phyloP scores from a whole-genome alignment of 2,113 vertebrate species.

The Acanthisitta chloris region DNA sequence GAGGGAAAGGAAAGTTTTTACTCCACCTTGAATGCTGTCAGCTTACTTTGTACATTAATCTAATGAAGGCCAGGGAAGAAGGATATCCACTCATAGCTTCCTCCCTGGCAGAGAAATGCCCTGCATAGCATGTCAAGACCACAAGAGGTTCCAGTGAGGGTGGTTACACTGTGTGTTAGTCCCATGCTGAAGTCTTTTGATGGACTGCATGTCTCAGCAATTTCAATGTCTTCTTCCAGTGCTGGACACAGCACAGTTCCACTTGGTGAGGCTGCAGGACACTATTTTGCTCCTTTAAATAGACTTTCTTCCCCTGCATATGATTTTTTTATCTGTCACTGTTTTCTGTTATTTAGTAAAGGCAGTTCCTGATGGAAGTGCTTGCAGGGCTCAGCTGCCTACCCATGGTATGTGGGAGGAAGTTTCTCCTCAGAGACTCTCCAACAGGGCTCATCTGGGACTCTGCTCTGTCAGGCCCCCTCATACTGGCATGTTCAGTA shows the following conservation, averaged over 20 bases:
- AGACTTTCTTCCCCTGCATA: background rate
- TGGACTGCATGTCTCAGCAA: background rate
- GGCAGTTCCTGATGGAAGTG: background rate
- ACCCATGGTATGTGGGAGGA: background rate
- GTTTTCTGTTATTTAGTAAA: conserved; percentile 1
- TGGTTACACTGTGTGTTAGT: background rate
- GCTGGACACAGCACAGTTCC: background rate
- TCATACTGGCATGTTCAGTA: background rate
- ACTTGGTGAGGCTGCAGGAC: background rate
- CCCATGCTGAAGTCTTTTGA: background rate
- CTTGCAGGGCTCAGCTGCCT: background rate
- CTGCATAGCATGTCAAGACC: background rate
- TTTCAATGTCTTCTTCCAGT: background rate
- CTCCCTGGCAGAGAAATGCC: background rate
- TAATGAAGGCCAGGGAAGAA: background rate
- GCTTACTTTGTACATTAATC: background rate
- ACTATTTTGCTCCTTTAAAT: background rate
- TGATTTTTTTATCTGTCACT: background rate
- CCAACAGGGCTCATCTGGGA: background rate
- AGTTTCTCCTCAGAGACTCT: background rate
- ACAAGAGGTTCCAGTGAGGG: background rate
- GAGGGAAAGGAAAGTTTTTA: background rate
- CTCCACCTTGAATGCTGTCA: background rate
- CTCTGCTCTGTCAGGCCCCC: background rate
- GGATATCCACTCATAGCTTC: background rate